phyloP scores from a whole-genome alignment of 2,113 vertebrate genomes.

The Brachypodius melanocephalos region DNA sequence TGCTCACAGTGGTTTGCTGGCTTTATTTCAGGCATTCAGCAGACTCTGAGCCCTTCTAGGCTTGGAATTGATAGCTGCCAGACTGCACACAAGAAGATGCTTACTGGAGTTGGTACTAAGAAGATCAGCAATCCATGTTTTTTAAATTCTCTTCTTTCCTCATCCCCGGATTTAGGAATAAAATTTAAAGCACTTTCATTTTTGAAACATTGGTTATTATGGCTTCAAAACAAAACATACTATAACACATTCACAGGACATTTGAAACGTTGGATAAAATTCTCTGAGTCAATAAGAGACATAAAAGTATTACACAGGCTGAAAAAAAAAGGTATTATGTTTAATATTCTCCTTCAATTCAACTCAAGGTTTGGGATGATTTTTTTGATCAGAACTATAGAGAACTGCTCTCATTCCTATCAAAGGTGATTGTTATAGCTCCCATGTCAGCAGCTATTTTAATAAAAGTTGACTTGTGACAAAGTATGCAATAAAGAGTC shows the following conservation, averaged over 20 bases:
- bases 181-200: neutral
- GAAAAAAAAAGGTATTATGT: neutral
- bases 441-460: neutral
- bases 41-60: neutral
- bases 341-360: neutral
- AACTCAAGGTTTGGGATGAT: neutral
- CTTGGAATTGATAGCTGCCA: neutral
- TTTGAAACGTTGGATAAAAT: neutral
- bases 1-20: neutral
- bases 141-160: neutral
- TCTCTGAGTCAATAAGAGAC: neutral
- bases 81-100: neutral
- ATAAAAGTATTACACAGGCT: neutral
- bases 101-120: neutral
- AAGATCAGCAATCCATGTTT: neutral
- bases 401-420: neutral
- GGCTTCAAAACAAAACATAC: neutral
- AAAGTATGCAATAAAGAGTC: neutral
- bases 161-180: neutral
- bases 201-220: neutral
- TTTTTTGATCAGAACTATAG: neutral
- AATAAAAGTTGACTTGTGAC: neutral
- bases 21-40: constrained; percentile 1
- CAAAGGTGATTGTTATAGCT: neutral
- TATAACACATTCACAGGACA: neutral